Percentiles rank a stretch among this genome's conserved stretches.
Conservation (phyloP, 30 jellyfish, hydroid and myxozoan species). For the Mastigias papua region DNA sequence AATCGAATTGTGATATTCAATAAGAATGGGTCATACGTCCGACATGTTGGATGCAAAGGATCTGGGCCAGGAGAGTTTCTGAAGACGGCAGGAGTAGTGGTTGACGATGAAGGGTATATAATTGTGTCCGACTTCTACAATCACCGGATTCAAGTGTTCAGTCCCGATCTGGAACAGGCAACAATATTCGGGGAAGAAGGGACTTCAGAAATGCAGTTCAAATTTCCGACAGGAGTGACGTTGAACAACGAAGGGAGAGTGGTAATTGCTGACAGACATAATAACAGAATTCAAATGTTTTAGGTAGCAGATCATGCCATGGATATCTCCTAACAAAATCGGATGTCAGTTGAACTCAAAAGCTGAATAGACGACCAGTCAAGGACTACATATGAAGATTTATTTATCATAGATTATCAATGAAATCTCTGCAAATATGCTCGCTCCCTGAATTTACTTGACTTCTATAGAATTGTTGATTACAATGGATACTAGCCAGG, state of each 20-base stretch:
- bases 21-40: constrained; percentile 51
- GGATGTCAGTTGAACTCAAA: too few species aligned
- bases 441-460: too few species aligned
- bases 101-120: constrained; percentile 89
- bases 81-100: constrained; percentile 89
- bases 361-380: too few species aligned
- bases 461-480: too few species aligned
- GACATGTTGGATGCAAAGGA: constrained; percentile 87
- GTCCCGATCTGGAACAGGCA: constrained; percentile 67
- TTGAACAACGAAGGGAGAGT: constrained; percentile 89
- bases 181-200: constrained; percentile 91
- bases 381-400: too few species aligned
- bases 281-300: constrained; percentile 86
- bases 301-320: background rate
- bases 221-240: constrained; percentile 88
- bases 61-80: constrained; percentile 80
- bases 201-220: constrained; percentile 70
- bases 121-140: constrained; percentile 87
- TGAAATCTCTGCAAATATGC: too few species aligned
- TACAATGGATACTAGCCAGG: too few species aligned
- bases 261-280: constrained; percentile 88
- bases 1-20: constrained; percentile 80
- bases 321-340: too few species aligned
- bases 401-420: too few species aligned
- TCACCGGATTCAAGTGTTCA: constrained; percentile 88